A percentile compares a stretch with the other conserved stretches of the same genome.
These are phyloP conservation scores for Climacteris rufus DNA, from an alignment of 2,113 vertebrate genomes.

Conservation along the genomic window DNA sequence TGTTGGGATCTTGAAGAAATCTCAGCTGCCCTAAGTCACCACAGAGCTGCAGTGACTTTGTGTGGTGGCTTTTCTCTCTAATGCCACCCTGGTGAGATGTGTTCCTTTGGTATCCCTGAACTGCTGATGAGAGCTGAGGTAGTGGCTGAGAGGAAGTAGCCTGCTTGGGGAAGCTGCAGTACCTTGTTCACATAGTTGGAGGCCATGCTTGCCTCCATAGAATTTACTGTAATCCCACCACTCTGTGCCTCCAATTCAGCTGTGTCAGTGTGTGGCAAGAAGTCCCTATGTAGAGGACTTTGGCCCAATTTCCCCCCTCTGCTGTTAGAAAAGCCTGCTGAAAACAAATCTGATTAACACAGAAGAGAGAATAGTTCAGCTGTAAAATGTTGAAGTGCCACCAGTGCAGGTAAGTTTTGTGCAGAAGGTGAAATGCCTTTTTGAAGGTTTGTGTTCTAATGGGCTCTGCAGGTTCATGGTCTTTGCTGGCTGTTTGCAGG, in stretches of 20 bases:
- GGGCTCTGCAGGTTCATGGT: background rate
- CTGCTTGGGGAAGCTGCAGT: background rate
- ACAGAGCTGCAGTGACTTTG: background rate
- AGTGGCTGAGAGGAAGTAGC: background rate
- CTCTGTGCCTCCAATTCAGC: background rate
- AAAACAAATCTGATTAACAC: background rate
- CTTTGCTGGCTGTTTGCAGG: background rate
- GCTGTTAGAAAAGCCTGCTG: background rate
- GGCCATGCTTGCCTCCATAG: background rate
- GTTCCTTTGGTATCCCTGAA: background rate
- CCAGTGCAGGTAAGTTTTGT: background rate
- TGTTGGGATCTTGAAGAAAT: background rate
- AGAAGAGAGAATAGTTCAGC: background rate
- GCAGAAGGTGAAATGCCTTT: background rate
- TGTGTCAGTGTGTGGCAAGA: background rate
- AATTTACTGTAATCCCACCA: background rate
- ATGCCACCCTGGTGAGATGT: background rate
- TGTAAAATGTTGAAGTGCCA: background rate
- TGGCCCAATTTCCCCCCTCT: background rate
- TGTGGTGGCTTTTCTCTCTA: background rate
- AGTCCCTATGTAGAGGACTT: background rate
- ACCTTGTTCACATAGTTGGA: background rate
- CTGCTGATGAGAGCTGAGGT: background rate
- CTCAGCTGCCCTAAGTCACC: background rate
- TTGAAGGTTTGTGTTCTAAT: background rate